Percentiles rank a stretch among this genome's conserved stretches.
Evolutionary conservation across 2,113 vertebrate species (phyloP).

Genomic region (Xerus inauris): DNA sequence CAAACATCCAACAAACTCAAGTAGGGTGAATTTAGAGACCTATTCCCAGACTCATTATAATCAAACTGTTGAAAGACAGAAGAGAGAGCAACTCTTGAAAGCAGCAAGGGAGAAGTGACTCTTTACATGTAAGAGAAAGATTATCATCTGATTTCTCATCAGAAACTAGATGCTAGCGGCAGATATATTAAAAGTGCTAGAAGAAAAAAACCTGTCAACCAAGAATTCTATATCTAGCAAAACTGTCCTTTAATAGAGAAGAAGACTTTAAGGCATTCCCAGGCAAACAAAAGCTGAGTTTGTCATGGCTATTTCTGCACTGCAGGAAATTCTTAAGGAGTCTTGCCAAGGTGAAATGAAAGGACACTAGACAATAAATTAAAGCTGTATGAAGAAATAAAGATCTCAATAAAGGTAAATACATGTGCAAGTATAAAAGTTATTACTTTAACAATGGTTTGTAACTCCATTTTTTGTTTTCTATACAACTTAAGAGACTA

Average conservation of each 20-base stretch:
- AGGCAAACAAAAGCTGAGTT: neutral
- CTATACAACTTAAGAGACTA: neutral
- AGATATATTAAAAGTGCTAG: neutral
- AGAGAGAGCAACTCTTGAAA: neutral
- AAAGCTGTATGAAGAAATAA: neutral
- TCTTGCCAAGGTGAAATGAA: neutral
- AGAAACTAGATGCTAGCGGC: neutral
- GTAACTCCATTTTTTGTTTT: neutral
- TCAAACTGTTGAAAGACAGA: neutral
- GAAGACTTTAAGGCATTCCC: neutral
- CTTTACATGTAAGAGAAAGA: neutral
- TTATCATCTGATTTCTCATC: neutral
- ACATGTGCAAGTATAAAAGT: neutral
- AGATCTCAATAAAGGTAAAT: neutral
- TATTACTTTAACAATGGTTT: neutral
- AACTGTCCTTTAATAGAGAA: neutral
- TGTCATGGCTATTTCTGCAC: neutral
- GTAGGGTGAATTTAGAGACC: neutral
- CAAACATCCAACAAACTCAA: neutral
- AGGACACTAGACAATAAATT: neutral
- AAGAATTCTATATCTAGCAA: neutral
- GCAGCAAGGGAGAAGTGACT: neutral
- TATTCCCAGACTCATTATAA: neutral
- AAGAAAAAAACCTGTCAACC: neutral
- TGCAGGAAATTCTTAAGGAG: neutral